Conservation (phyloP, 2,113 vertebrate species). For the Eretmochelys imbricata region DNA sequence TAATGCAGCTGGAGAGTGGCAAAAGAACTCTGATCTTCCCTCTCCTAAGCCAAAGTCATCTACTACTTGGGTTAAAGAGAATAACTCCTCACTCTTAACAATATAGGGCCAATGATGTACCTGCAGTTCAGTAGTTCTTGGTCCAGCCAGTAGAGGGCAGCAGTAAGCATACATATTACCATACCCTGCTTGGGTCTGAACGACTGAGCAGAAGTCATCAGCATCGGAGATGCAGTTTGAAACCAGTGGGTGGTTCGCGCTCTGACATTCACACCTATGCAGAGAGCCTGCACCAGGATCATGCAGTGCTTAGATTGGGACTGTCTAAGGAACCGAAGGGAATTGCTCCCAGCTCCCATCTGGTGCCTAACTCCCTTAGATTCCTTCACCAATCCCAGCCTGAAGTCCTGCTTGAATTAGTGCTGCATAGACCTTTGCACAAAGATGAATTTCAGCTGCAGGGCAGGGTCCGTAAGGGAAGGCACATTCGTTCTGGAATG, state of each 20-base stretch:
- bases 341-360: neutral
- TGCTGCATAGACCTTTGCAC: neutral
- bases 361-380: neutral
- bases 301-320: neutral
- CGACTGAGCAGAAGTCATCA: neutral
- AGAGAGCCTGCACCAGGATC: neutral
- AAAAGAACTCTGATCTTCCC: neutral
- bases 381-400: neutral
- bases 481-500: neutral
- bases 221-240: neutral
- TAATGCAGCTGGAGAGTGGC: neutral
- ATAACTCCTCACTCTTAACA: neutral
- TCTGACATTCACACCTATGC: neutral
- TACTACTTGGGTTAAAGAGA: neutral
- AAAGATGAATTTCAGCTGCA: neutral
- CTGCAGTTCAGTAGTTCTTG: neutral
- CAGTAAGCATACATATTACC: neutral
- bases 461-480: neutral
- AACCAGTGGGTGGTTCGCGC: neutral
- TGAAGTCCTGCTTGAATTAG: neutral
- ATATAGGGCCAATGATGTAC: neutral
- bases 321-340: neutral
- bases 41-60: neutral
- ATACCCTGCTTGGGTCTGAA: neutral
- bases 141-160: neutral